Evolutionary conservation across 2,888 invertebrate genomes (phyloP), one percentile per base, ranked within the genome.

Genomic region (Philopedon plagiatum): DNA sequence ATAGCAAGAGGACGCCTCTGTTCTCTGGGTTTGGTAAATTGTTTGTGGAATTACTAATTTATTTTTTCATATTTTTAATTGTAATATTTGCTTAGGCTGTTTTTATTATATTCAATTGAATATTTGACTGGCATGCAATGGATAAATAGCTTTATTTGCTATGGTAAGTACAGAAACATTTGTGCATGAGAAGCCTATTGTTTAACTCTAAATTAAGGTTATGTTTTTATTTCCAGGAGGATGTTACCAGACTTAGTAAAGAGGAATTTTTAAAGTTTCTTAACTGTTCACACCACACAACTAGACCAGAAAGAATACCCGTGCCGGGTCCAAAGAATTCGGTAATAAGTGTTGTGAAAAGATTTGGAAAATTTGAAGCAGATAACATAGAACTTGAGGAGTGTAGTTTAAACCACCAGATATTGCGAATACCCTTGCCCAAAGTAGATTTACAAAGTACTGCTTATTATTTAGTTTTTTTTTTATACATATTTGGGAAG

Each of bases 391-490:
- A 73, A 29, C 37, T 79, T 29, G 65, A 61, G 13, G 79, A 79
- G 65, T 73, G 68, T 57, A 65, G 71, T 4, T 21, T 79, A 19
- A 76, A 77, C 49, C 76, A 76, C 44, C 75, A 70, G 61, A 56
- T 78, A 26, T 57, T 79, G 18, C 67, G 79, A 39, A 71, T 79
- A 51, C 74, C 69, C 49, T 62, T 79, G 44, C 61, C 64, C 8
- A 74, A 44, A 58, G 73, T 74, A 37, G 67, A 77, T 65, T 51
- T 78, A 32, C 26, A 62, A 63, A 69, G 78, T 78, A 75, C 39
- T 32, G 58, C 21, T 23, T 29, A 39, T n/a, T 37, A 37, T 39
- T 29, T 57, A 19, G 15, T 39, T 18, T 44, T 19, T 19, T 3
- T 26, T 49, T 49, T n/a, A n/a, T n/a, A n/a, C n/a, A n/a, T n/a